Conservation (phyloP, 2,888 invertebrate species). For the Stenotaenia linearis region DNA sequence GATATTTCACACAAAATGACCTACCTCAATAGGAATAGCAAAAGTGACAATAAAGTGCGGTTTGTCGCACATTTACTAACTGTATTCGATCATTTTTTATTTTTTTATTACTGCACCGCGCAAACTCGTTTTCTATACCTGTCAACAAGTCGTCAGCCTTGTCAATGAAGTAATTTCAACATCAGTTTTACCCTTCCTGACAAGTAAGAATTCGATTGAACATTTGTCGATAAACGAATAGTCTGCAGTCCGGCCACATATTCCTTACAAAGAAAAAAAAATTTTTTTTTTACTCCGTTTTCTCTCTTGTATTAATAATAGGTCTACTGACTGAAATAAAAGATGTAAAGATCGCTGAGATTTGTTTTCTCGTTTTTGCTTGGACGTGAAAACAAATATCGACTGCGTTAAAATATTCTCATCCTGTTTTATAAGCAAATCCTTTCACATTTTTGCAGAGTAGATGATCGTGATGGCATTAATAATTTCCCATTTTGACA, state of each 20-base stretch:
- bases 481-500: not conserved
- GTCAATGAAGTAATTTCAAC: slow-evolving; percentile 14
- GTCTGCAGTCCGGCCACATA: not conserved
- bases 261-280: no score
- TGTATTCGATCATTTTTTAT: slow-evolving; percentile 4
- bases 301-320: no score
- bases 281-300: no score
- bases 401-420: no score
- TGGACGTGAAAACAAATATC: no score
- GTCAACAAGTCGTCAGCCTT: not conserved
- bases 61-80: not conserved
- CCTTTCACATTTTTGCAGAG: not conserved
- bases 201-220: not conserved
- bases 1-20: not conserved
- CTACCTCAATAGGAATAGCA: not conserved
- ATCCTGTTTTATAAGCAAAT: not conserved
- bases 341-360: no score
- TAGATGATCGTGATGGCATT: not conserved
- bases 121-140: slow-evolving; percentile 10
- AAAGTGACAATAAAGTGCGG: slow-evolving; percentile 12
- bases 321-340: no score
- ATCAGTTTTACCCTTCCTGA: not conserved
- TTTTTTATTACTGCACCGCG: not conserved
- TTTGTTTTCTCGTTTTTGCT: no score
- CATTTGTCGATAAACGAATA: not conserved